Base-by-base conservation (phyloP, 1,140 invertebrate species). In the Matsumurasca onukii region DNA sequence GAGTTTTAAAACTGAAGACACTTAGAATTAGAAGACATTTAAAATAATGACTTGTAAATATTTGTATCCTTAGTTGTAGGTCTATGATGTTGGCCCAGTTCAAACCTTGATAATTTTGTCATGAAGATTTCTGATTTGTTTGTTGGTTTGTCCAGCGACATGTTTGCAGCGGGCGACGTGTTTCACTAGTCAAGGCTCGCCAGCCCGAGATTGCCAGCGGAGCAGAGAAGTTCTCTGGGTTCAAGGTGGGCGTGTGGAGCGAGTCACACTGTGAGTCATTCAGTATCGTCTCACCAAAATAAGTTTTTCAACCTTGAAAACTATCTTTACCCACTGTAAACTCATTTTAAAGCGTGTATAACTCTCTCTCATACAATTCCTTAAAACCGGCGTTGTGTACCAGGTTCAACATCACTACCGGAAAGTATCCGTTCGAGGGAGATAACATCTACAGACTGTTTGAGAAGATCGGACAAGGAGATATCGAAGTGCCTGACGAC, bases 121-220 rank as follows among this genome's bases (percentile, higher is more conserved):
- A n/a, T n/a, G n/a, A 39, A 17, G 34, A 9, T 39, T 39, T 39
- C 34, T 39, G 34, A 39, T 17, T 9, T 9, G 5, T 39, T 5
- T 39, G 17, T 9, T 39, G 17, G 22, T 57, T 51, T n/a, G 74
- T 76, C 24, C 78, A 95, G 93, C 80, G 92, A 95, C 78, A 84
- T 89, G 78, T 97, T 95, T 85, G 89, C 91, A 49, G 78, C 84
- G 67, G 90, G 94, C 79, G 95, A 96, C 77, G 1, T 95, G 93
- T 79, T 89, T 89, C 67, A 95, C 90, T 52, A 95, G 94, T 77
- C 91, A 94, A 80, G 90, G 94, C 15, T 98, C 97, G 0, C 98
- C 98, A 25, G 95, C 98, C 98, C 15, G 98, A 99, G 85, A 97
- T 99, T 76, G 96, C 97, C 22, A 98, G 97, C 81, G 97, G 97